phyloP scores from a whole-genome alignment of 2,113 vertebrate species.

The Mesocricetus auratus region DNA sequence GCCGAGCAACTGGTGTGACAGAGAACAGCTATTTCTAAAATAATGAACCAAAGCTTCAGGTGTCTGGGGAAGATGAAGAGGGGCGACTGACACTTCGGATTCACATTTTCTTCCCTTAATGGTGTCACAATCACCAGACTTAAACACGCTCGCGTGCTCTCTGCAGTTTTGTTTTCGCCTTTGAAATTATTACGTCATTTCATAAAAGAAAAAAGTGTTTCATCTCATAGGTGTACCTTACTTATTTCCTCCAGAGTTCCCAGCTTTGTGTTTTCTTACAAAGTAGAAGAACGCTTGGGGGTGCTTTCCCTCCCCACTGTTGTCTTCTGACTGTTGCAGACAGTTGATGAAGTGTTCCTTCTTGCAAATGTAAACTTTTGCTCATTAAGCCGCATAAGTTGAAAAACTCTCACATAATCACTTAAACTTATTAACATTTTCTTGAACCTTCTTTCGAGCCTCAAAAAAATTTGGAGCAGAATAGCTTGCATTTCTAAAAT shows the following conservation, averaged over 20 bases:
- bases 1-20: conserved; percentile 44
- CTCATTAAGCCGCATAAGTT: not conserved
- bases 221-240: not conserved
- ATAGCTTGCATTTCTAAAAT: conserved; percentile 57
- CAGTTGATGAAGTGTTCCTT: conserved; percentile 41
- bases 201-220: not conserved
- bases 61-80: conserved; percentile 34
- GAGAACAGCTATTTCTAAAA: conserved; percentile 49
- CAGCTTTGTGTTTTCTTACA: conserved; percentile 23
- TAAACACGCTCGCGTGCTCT: conserved; percentile 29
- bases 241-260: conserved; percentile 49
- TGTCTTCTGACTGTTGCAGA: conserved; percentile 28
- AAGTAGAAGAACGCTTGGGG: conserved; percentile 25
- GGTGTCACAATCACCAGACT: conserved; percentile 38
- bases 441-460: conserved; percentile 6
- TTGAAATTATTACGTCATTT: conserved; percentile 62
- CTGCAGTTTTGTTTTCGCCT: not conserved
- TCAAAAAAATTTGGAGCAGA: conserved; percentile 17
- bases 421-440: conserved; percentile 31
- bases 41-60: conserved; percentile 53
- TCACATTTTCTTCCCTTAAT: conserved; percentile 36
- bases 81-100: conserved; percentile 6
- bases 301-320: not conserved
- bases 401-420: conserved; percentile 35
- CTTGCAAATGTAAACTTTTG: conserved; percentile 40